A percentile compares a stretch with the other conserved stretches of the same genome.
Evolutionary conservation across 1,140 invertebrate genomes (phyloP).

Genomic region (Radopholus similis): DNA sequence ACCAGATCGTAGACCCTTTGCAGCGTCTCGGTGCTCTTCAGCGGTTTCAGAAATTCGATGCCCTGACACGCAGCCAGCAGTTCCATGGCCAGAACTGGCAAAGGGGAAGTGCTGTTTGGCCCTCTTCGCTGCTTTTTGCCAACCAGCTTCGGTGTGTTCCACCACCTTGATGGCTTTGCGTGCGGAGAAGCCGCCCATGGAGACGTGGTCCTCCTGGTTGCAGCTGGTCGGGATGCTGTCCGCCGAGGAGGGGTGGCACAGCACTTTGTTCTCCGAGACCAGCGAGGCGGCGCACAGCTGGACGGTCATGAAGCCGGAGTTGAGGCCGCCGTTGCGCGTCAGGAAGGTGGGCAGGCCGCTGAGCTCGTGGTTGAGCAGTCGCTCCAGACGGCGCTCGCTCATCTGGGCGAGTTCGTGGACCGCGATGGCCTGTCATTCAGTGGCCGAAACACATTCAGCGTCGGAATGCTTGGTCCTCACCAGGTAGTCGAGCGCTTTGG

Average conservation of each 20-base stretch:
- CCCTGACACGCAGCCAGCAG: constrained; percentile 72
- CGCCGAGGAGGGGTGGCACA: constrained; percentile 71
- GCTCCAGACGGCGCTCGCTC: constrained; percentile 71
- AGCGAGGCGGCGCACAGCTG: constrained; percentile 71
- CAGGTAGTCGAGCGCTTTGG: no score
- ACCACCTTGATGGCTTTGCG: constrained; percentile 67
- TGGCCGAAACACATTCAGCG: constrained; percentile 58
- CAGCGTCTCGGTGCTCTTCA: constrained; percentile 70
- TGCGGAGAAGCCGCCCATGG: constrained; percentile 73
- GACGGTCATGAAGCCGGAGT: constrained; percentile 75
- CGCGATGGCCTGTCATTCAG: constrained; percentile 73
- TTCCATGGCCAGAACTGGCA: constrained; percentile 71
- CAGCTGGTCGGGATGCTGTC: constrained; percentile 70
- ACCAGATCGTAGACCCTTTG: constrained; percentile 71
- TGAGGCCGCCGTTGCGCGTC: constrained; percentile 71
- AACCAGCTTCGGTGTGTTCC: constrained; percentile 57
- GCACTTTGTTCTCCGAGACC: constrained; percentile 73
- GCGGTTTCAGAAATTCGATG: constrained; percentile 71
- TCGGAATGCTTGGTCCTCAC: no score
- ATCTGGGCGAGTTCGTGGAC: constrained; percentile 72
- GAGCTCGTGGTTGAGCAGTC: constrained; percentile 71
- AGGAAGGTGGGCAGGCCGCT: constrained; percentile 68
- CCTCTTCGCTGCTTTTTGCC: neutral
- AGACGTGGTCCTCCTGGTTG: constrained; percentile 74
- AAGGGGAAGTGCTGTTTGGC: neutral